phyloP scores from a whole-genome alignment of 2,113 vertebrate genomes.

The Calidris pygmaea region DNA sequence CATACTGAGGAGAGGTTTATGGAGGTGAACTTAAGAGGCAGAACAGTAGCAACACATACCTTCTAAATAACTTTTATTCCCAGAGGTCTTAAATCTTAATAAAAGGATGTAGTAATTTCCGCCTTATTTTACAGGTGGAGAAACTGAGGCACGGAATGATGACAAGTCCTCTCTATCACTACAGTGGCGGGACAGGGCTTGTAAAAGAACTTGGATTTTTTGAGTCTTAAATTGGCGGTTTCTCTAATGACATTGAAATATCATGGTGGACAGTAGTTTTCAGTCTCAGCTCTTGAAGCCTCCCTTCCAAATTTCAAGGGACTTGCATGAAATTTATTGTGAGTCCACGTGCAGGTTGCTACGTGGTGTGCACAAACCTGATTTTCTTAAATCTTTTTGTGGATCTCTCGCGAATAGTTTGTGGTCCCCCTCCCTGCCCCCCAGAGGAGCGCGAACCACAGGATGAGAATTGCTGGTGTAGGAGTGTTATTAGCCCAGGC shows the following conservation, averaged over 20 bases:
- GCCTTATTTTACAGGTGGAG: neutral
- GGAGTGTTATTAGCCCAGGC: neutral
- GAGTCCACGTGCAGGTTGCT: neutral
- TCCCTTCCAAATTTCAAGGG: neutral
- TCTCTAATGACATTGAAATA: neutral
- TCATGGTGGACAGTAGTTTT: neutral
- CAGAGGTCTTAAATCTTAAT: neutral
- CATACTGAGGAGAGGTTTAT: neutral
- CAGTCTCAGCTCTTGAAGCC: neutral
- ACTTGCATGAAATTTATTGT: neutral
- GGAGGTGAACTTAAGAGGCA: neutral
- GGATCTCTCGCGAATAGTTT: neutral
- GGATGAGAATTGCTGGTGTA: slow-evolving; percentile 1
- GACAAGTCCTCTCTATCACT: neutral
- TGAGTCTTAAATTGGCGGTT: neutral
- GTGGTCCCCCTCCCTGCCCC: neutral
- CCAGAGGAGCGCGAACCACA: neutral
- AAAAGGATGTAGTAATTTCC: neutral
- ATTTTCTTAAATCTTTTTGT: neutral
- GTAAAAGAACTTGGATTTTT: neutral
- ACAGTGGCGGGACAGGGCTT: neutral
- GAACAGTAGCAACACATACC: neutral
- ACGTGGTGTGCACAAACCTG: neutral
- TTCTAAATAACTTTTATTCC: neutral
- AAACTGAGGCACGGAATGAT: neutral